phyloP scores from a whole-genome alignment of 2,888 invertebrate genomes.

The Junonia oenone region DNA sequence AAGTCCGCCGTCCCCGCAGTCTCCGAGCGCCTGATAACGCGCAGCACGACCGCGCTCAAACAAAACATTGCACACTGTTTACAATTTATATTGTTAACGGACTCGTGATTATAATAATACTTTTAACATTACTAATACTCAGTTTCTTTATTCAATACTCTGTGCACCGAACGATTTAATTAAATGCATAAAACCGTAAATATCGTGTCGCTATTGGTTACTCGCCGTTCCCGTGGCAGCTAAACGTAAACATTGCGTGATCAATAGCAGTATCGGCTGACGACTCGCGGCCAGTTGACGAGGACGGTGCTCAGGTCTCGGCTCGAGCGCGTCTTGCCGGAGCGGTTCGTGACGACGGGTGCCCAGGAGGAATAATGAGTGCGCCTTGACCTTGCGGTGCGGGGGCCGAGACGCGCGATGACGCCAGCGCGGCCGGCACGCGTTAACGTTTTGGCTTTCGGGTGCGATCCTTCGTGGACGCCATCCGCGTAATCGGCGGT shows the following conservation, averaged over 20 bases:
- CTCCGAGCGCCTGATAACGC: constrained; percentile 29
- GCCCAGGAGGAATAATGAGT: constrained; percentile 42
- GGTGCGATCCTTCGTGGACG: constrained; percentile 76
- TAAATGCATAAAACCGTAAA: constrained; percentile 35
- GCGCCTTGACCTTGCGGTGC: constrained; percentile 76
- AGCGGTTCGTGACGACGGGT: constrained; percentile 9
- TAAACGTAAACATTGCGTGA: constrained; percentile 67
- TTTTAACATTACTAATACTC: not conserved
- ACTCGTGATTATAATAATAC: not conserved
- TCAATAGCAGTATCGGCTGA: constrained; percentile 53
- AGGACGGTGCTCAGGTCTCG: constrained; percentile 28
- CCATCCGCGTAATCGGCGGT: constrained; percentile 77
- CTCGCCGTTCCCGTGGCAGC: constrained; percentile 70
- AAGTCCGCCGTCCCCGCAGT: constrained; percentile 8
- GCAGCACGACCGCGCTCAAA: constrained; percentile 21
- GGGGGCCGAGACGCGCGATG: constrained; percentile 68
- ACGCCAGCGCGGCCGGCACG: constrained; percentile 71
- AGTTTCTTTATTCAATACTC: constrained; percentile 12
- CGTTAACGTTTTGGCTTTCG: constrained; percentile 73
- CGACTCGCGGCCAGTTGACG: constrained; percentile 35
- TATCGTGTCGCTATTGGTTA: constrained; percentile 46
- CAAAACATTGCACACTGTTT: constrained; percentile 23
- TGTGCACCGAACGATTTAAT: constrained; percentile 32
- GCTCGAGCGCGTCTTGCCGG: constrained; percentile 2
- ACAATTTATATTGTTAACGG: constrained; percentile 8